Conservation (phyloP, 2,888 invertebrate genomes). For the Chesias legatella region DNA sequence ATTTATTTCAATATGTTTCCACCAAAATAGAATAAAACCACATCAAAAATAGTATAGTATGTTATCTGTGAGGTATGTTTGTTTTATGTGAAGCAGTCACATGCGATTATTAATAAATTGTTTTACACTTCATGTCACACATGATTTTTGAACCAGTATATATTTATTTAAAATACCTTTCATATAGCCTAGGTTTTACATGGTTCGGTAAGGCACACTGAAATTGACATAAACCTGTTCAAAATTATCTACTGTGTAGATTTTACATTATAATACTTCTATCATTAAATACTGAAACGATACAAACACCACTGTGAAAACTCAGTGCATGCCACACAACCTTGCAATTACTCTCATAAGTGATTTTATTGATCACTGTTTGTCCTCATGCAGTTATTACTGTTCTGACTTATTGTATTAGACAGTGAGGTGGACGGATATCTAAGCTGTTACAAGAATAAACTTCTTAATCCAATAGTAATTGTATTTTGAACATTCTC, state of each 20-base stretch:
- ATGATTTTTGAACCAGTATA: neutral
- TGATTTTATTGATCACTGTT: too few species aligned
- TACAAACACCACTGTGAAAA: constrained; percentile 6
- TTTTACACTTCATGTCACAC: too few species aligned
- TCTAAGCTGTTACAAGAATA: constrained; percentile 14
- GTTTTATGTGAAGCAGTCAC: too few species aligned
- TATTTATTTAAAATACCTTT: neutral
- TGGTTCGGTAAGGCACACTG: constrained; percentile 39
- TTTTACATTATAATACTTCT: constrained; percentile 25
- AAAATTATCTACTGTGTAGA: constrained; percentile 27
- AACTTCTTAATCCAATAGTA: constrained; percentile 63
- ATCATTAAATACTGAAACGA: constrained; percentile 28
- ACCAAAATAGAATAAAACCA: too few species aligned
- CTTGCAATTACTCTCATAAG: neutral
- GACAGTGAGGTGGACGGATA: constrained; percentile 36
- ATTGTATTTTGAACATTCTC: constrained; percentile 73
- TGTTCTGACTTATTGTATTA: constrained; percentile 1
- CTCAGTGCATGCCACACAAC: constrained; percentile 7
- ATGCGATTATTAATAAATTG: too few species aligned
- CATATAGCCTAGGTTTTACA: neutral
- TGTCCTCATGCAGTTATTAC: neutral
- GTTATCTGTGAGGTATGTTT: too few species aligned
- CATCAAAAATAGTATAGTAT: too few species aligned
- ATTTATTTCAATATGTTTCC: too few species aligned
- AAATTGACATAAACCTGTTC: constrained; percentile 14